These are phyloP conservation scores for Ctenopoma multispine DNA, from an alignment of 2,797 vertebrate genomes.

Conservation along the genomic window DNA sequence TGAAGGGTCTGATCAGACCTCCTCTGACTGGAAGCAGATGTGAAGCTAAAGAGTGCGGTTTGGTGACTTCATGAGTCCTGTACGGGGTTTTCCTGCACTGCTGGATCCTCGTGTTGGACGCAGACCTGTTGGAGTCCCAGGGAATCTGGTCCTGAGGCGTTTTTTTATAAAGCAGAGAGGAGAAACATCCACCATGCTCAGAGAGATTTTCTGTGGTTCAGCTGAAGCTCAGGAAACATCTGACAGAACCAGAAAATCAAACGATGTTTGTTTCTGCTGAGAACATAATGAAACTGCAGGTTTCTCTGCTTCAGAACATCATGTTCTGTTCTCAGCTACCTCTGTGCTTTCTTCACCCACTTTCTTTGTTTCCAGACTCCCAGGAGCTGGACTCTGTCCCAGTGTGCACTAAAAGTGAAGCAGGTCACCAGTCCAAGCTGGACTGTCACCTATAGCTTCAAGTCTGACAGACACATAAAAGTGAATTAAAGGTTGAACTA, in stretches of 20 bases:
- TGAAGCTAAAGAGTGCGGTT: slow-evolving; percentile 13
- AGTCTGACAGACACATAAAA: no score
- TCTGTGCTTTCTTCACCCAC: no score
- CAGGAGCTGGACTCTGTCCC: no score
- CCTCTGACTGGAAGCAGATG: slow-evolving; percentile 59
- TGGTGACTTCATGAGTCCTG: slow-evolving; percentile 26
- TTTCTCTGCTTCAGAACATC: neutral
- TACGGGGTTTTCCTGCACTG: slow-evolving; percentile 29
- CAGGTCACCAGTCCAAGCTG: no score
- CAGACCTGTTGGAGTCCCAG: neutral
- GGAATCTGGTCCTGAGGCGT: neutral
- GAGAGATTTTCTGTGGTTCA: neutral
- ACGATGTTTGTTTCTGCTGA: no score
- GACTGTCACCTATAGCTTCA: no score
- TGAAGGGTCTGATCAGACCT: slow-evolving; percentile 15
- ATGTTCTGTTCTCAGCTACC: neutral
- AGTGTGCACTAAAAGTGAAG: no score
- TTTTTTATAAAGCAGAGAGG: neutral
- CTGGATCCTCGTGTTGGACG: neutral
- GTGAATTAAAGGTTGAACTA: no score
- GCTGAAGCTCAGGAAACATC: no score
- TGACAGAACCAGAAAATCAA: no score
- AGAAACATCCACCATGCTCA: neutral
- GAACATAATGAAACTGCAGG: neutral
- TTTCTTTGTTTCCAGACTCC: no score